Evolutionary conservation across 1,140 invertebrate genomes (phyloP).

Genomic region (Microplitis demolitor): DNA sequence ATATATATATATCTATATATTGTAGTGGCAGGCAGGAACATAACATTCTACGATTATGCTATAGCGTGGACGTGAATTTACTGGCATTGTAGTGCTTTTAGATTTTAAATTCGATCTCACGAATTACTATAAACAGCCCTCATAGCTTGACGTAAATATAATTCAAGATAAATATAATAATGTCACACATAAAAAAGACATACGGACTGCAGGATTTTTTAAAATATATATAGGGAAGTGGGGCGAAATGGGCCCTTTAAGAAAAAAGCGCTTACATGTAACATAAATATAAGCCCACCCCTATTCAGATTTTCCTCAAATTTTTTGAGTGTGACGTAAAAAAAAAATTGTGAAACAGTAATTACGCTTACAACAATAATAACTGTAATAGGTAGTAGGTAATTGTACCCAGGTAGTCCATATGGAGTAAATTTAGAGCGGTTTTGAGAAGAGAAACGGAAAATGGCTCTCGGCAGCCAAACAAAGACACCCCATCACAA

Average conservation of each 20-base stretch:
- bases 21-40: constrained; percentile 7
- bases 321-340: no score
- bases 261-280: no score
- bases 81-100: constrained; percentile 18
- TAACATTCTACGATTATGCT: constrained; percentile 23
- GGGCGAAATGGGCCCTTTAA: no score
- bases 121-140: background rate
- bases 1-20: background rate
- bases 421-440: constrained; percentile 11
- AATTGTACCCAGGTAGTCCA: background rate
- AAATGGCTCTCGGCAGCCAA: constrained; percentile 53
- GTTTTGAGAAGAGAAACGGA: constrained; percentile 21
- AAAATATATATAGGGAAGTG: no score
- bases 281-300: no score
- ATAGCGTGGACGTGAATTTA: constrained; percentile 16
- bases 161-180: no score
- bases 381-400: background rate
- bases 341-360: no score
- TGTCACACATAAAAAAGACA: no score
- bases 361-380: no score
- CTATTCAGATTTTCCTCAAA: no score
- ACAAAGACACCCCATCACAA: constrained; percentile 70
- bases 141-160: no score
- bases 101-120: background rate
- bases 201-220: background rate